These are phyloP conservation scores for Aurelia aurita complex sp. Pacific DNA, from an alignment of 30 jellyfish, hydroid and myxozoan species.

Conservation along the genomic window DNA sequence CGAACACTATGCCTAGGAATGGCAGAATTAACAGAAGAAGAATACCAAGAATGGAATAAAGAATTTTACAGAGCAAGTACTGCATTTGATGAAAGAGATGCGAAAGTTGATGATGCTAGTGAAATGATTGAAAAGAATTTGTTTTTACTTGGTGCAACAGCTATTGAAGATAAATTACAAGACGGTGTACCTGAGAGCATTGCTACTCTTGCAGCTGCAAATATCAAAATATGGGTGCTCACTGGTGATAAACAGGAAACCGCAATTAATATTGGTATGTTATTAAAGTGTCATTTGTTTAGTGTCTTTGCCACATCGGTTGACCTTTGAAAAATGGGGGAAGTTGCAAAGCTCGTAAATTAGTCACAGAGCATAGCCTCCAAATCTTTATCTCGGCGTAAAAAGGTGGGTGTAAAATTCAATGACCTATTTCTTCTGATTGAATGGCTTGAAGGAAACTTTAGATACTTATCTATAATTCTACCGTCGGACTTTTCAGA, in stretches of 20 bases:
- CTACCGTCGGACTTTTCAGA: too few relatives aligned
- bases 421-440: too few relatives aligned
- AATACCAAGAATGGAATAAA: slow-evolving; percentile 70
- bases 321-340: too few relatives aligned
- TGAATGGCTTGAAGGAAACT: too few relatives aligned
- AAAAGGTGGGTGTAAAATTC: too few relatives aligned
- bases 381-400: too few relatives aligned
- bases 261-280: slow-evolving; percentile 86
- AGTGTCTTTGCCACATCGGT: too few relatives aligned
- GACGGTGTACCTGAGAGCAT: slow-evolving; percentile 97
- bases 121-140: slow-evolving; percentile 82
- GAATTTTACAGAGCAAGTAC: slow-evolving; percentile 84
- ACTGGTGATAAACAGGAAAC: slow-evolving; percentile 99
- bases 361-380: too few relatives aligned
- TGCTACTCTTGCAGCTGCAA: slow-evolving; percentile 92
- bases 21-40: slow-evolving; percentile 66
- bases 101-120: slow-evolving; percentile 82
- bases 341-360: too few relatives aligned
- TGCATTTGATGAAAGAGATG: slow-evolving; percentile 87
- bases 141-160: slow-evolving; percentile 97
- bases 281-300: too few relatives aligned
- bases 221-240: slow-evolving; percentile 91
- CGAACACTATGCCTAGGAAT: slow-evolving; percentile 92
- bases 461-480: too few relatives aligned
- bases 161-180: slow-evolving; percentile 95